phyloP scores from a whole-genome alignment of 2,113 vertebrate genomes.

The Sula dactylatra region DNA sequence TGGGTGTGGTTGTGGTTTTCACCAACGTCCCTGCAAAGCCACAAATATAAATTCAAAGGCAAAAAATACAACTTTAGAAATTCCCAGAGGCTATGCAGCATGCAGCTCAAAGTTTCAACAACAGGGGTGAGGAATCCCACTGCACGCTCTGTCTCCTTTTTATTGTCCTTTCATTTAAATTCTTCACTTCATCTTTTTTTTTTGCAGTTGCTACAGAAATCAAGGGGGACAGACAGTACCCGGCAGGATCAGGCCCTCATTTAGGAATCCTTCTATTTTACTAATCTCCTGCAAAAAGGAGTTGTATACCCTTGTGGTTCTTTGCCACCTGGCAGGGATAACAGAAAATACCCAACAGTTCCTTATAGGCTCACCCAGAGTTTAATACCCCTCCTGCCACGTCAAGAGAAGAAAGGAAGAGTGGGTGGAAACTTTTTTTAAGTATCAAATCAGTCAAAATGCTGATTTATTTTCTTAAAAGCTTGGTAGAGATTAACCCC shows the following conservation, averaged over 20 bases:
- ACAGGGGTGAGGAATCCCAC: background rate
- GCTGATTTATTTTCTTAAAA: slow-evolving; percentile 70
- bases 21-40: background rate
- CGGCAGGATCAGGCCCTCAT: slow-evolving; percentile 14
- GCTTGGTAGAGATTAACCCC: slow-evolving; percentile 63
- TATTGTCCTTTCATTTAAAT: background rate
- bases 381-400: slow-evolving; percentile 49
- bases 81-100: background rate
- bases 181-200: background rate
- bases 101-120: background rate
- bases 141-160: background rate
- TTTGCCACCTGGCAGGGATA: slow-evolving; percentile 54
- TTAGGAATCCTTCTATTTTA: slow-evolving; percentile 40
- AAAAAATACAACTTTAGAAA: background rate
- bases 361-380: slow-evolving; percentile 31
- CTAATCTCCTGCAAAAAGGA: slow-evolving; percentile 30
- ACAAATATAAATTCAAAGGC: background rate
- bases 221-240: background rate
- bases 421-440: slow-evolving; percentile 64
- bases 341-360: slow-evolving; percentile 49
- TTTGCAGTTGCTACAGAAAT: background rate
- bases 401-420: slow-evolving; percentile 52
- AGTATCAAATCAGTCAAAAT: slow-evolving; percentile 61
- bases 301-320: background rate
- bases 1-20: background rate